Percentiles rank a stretch among this genome's conserved stretches.
Conservation (phyloP, 2,797 vertebrate genomes). For the Erethizon dorsatum region DNA sequence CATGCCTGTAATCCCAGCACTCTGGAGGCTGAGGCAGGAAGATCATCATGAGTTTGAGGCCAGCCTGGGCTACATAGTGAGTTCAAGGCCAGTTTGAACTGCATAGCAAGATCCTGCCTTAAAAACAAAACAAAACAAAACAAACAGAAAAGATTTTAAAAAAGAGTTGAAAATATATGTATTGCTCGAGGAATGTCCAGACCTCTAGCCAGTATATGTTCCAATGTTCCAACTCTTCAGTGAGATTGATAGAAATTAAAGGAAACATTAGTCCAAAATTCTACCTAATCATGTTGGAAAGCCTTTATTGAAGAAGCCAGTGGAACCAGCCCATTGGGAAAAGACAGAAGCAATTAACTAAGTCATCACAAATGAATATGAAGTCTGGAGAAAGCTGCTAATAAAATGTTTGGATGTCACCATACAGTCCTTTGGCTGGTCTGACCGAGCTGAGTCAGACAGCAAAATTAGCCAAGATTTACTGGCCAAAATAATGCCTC, state of each 20-base stretch:
- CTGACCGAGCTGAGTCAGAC: constrained; percentile 95
- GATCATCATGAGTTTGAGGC: neutral
- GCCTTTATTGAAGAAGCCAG: constrained; percentile 94
- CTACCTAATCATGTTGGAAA: constrained; percentile 95
- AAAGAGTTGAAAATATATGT: constrained; percentile 95
- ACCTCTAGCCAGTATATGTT: constrained; percentile 95
- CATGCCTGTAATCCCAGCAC: neutral
- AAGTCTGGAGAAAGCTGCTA: constrained; percentile 97
- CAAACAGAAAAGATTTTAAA: no score
- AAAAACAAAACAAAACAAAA: neutral
- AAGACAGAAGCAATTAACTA: constrained; percentile 98
- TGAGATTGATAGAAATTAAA: constrained; percentile 99
- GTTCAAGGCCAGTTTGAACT: neutral
- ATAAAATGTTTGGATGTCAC: constrained; percentile 98
- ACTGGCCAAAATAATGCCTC: constrained; percentile 94
- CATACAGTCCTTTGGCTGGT: constrained; percentile 99
- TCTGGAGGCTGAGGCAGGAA: neutral
- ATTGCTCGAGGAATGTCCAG: constrained; percentile 98
- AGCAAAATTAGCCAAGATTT: constrained; percentile 96
- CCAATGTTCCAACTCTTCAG: constrained; percentile 99
- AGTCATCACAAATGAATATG: constrained; percentile 97
- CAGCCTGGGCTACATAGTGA: no score
- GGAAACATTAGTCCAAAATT: constrained; percentile 95
- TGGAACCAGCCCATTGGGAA: constrained; percentile 97
- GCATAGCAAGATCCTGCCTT: neutral